These are phyloP conservation scores for Macrobrachium rosenbergii DNA, from an alignment of 1,140 invertebrate genomes.

Conservation along the genomic window DNA sequence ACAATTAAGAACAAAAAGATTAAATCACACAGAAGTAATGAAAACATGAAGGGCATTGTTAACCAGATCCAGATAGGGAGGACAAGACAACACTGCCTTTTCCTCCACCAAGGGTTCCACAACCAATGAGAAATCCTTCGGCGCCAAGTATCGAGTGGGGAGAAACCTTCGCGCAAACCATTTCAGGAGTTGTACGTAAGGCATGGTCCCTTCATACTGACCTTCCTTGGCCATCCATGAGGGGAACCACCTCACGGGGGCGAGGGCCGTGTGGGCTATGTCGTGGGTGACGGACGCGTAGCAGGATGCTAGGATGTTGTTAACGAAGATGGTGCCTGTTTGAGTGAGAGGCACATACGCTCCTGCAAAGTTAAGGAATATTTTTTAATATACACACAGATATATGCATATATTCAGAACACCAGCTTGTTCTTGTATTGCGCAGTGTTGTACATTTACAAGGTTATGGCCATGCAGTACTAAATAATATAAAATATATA, in stretches of 20 bases:
- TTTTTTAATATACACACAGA: too few species aligned
- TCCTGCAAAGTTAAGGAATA: constrained; percentile 58
- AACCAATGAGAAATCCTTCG: neutral
- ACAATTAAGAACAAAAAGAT: too few species aligned
- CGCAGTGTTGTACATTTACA: too few species aligned
- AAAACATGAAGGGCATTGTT: too few species aligned
- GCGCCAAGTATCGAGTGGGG: neutral
- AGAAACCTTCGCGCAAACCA: neutral
- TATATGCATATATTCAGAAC: too few species aligned
- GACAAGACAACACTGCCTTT: too few species aligned
- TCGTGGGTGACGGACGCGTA: constrained; percentile 69
- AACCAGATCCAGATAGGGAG: too few species aligned
- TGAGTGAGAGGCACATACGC: constrained; percentile 70
- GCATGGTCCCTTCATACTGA: constrained; percentile 4
- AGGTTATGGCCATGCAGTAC: too few species aligned
- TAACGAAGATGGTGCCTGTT: constrained; percentile 69
- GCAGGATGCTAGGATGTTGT: constrained; percentile 69
- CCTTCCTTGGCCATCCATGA: neutral
- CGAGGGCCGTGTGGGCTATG: constrained; percentile 68
- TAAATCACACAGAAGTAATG: too few species aligned
- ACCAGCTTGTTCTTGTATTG: too few species aligned
- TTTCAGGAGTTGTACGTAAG: neutral
- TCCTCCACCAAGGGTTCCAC: neutral
- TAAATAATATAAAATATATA: too few species aligned
- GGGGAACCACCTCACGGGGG: constrained; percentile 67